Base-by-base conservation (phyloP, 2,888 invertebrate genomes). In the Lysandra bellargus region DNA sequence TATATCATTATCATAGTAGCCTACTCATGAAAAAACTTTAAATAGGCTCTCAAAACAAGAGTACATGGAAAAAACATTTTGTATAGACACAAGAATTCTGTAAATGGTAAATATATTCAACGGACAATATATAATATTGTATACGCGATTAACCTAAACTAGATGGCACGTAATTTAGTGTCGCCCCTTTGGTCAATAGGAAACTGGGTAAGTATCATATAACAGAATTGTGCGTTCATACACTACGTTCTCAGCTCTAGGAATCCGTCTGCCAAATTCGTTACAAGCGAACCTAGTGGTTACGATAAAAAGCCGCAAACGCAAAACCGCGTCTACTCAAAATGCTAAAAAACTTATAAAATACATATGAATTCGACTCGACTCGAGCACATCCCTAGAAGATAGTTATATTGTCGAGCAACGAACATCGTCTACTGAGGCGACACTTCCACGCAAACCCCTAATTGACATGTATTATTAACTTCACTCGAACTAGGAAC, bases 121-220 rank as follows among this genome's bases (percentile, higher is more conserved):
- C 94, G 94, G 95, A 95, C 94, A 95, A 94, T 95, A 95, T 94
- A 94, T 93, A 95, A 93, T 94, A 94, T 94, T 95, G 94, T 95
- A 95, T 94, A 94, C 94, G 93, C 94, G 93, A 92, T 94, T 94
- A 95, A 94, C 95, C 95, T 95, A 95, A 94, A 94, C 94, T 95
- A 95, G 94, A 95, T 95, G 95, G 95, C 95, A 95, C 95, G 94
- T 94, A 91, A 88, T 89, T 88, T 88, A 90, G 94, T 94, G 95
- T 92, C 94, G 94, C 93, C 94, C 93, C 90, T 92, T 93, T 92
- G 93, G 92, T 93, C 93, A 86, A 88, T 86, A 79, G 79, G 79
- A 79, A 79, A 79, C 60, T 74, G 57, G 76, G 74, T 79, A 79
- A 61, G 33, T 69, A 69, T 69, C 33, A 37, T 85, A 84, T 85